Evolutionary conservation across 2,113 vertebrate genomes (phyloP).

Genomic region (Hippolais icterina): DNA sequence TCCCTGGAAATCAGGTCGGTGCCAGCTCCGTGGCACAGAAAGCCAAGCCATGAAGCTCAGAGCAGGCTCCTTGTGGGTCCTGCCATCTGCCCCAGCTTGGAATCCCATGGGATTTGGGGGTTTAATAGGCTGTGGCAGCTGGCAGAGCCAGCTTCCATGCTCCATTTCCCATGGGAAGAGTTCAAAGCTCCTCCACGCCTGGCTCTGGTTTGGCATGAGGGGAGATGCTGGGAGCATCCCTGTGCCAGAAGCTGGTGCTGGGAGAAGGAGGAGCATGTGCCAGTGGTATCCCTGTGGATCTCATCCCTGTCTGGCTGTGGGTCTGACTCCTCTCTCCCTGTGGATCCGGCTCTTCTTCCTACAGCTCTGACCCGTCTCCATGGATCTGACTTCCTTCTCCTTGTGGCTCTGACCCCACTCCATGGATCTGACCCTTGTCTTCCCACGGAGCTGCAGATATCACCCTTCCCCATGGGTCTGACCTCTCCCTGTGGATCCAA

Average conservation of each 20-base stretch:
- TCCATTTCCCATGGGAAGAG: neutral
- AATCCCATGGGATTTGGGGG: neutral
- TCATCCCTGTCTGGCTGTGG: neutral
- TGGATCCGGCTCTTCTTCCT: neutral
- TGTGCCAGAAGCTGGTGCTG: neutral
- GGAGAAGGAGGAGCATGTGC: neutral
- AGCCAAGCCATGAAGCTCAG: neutral
- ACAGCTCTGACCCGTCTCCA: neutral
- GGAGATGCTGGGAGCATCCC: neutral
- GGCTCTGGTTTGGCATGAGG: neutral
- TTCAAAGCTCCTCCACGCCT: neutral
- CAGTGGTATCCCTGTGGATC: neutral
- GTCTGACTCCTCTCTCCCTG: rapidly evolving
- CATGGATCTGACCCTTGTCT: neutral
- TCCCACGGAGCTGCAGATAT: neutral
- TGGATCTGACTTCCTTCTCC: neutral
- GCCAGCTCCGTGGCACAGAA: neutral
- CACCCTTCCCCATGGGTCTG: neutral
- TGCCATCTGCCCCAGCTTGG: neutral
- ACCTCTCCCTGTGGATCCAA: neutral
- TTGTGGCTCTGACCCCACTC: neutral
- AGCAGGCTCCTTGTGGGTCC: neutral
- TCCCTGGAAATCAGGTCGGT: neutral
- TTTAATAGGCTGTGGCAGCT: neutral
- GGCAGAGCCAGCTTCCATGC: neutral